Conservation (phyloP, 1,140 invertebrate species). For the Scaptomyza montana region DNA sequence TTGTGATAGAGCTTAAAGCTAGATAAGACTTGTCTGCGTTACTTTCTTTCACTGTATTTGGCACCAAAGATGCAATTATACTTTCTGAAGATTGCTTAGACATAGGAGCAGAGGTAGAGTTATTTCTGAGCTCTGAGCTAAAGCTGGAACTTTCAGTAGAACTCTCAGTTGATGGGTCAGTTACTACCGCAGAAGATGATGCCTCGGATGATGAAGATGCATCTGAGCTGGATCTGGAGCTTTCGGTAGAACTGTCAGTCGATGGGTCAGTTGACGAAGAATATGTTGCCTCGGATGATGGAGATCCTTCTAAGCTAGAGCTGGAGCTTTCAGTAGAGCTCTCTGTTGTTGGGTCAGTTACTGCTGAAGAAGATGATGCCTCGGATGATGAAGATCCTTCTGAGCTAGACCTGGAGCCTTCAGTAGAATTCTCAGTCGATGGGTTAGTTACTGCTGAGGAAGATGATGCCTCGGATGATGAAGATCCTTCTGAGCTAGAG, state of each 20-base stretch:
- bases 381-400: background rate
- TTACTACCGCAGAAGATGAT: background rate
- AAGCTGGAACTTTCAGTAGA: background rate
- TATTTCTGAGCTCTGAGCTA: too few species aligned
- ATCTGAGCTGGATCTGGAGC: background rate
- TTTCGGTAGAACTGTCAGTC: background rate
- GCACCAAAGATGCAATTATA: slow-evolving; percentile 1
- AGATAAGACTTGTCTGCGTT: background rate
- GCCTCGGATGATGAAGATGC: background rate
- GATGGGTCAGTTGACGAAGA: background rate
- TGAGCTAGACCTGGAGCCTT: background rate
- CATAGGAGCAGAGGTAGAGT: too few species aligned
- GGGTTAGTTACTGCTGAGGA: background rate
- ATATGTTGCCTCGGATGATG: too few species aligned
- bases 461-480: too few species aligned
- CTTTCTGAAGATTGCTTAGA: background rate
- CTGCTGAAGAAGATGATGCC: background rate
- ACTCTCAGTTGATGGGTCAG: background rate
- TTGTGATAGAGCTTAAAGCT: background rate
- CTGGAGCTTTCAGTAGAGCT: too few species aligned
- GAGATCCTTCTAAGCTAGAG: too few species aligned
- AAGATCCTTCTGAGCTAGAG: background rate
- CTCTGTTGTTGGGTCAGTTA: background rate
- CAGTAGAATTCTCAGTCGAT: too few species aligned
- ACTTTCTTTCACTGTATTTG: background rate